Evolutionary conservation across 2,797 vertebrate species (phyloP), one percentile per base, ranked within the genome.

Genomic region (Poecilia velifera): DNA sequence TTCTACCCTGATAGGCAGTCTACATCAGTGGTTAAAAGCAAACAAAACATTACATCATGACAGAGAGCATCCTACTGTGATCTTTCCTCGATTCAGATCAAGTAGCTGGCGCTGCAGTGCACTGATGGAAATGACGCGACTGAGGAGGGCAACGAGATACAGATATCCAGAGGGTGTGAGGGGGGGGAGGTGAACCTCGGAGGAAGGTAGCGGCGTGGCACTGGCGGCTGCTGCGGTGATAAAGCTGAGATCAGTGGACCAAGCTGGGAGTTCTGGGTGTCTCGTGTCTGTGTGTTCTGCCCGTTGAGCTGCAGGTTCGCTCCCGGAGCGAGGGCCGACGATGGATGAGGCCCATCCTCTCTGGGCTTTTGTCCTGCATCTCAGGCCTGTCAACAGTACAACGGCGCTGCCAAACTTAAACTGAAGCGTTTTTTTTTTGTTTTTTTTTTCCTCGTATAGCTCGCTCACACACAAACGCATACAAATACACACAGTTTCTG

Each of bases 21-120:
- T 74, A 75, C 73, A 18, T 49, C 57, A 68, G 83, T 79, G 80
- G 77, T 84, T 85, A 64, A 46, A 82, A 77, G 8, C n/a, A 46
- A 78, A 82, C 81, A 84, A 90, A 82, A 64, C 70, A 82, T 90
- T 82, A 85, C 80, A 85, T 92, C 4, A 87, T 86, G 88, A 57
- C 25, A 89, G 90, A 88, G 89, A 90, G 91, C 86, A 91, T 89
- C 90, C 91, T 45, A 76, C 75, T 79, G 90, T 85, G 90, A 94
- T 93, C 85, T 90, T 94, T 93, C 90, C 90, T 91, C 84, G 88
- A 88, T 90, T 90, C 87, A 92, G 89, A 93, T 93, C 90, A 91
- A 91, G 93, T 92, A 93, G 84, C 20, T 91, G 91, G 84, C 25
- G 39, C 90, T 85, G 81, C 74, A 73, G 76, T 76, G 82, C 77